These are phyloP conservation scores for Cataglyphis livida DNA, from an alignment of 2,888 invertebrate species.

Conservation along the genomic window DNA sequence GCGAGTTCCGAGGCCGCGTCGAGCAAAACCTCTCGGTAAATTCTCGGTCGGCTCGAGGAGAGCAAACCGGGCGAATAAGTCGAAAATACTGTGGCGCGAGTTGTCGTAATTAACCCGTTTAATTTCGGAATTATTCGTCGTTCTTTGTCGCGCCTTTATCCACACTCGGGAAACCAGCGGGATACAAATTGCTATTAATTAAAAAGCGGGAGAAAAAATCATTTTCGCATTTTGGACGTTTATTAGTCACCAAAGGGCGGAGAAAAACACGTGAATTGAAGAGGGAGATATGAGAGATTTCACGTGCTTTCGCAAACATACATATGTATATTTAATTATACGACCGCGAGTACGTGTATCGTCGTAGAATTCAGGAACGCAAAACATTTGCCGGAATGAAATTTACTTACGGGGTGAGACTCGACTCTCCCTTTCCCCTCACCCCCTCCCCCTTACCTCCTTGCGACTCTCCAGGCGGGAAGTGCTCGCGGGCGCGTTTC, in stretches of 20 bases:
- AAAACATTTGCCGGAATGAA: constrained; percentile 4
- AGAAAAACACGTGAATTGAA: not conserved
- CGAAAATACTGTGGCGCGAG: constrained; percentile 1
- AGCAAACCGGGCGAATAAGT: not conserved
- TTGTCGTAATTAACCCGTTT: constrained; percentile 1
- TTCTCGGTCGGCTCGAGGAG: constrained; percentile 48
- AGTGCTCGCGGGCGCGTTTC: constrained; percentile 20
- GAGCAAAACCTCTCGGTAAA: constrained; percentile 49
- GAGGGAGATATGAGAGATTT: not conserved
- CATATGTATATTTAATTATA: constrained; percentile 35
- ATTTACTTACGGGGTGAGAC: constrained; percentile 27
- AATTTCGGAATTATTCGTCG: not conserved
- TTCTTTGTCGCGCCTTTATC: not conserved
- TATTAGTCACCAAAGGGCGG: too few relatives aligned
- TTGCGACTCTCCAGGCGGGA: constrained; percentile 15
- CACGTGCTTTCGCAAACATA: not conserved
- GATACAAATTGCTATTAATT: constrained; percentile 38
- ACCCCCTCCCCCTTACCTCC: not conserved
- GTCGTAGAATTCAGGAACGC: not conserved
- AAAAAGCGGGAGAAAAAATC: not conserved
- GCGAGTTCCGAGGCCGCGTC: not conserved
- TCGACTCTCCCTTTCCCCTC: not conserved
- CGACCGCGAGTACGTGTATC: not conserved
- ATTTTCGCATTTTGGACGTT: not conserved
- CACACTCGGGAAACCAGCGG: not conserved